A percentile compares a stretch with the other conserved stretches of the same genome.
phyloP scores from a whole-genome alignment of 2,113 vertebrate genomes.

The Nibea albiflora region DNA sequence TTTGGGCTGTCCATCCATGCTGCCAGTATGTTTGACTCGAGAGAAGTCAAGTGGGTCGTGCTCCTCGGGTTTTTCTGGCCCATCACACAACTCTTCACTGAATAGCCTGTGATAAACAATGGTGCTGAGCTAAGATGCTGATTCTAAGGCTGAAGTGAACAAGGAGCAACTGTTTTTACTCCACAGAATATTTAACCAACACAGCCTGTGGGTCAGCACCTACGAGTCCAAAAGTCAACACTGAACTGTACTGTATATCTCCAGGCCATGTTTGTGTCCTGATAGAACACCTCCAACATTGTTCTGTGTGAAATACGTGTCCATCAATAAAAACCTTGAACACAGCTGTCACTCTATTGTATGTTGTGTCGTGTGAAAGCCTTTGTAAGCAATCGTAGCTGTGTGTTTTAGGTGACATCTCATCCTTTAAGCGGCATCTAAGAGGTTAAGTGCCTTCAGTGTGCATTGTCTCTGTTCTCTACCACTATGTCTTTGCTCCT shows the following conservation, averaged over 20 bases:
- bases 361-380: constrained; percentile 34
- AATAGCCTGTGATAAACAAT: constrained; percentile 38
- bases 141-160: constrained; percentile 21
- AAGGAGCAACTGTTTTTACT: constrained; percentile 19
- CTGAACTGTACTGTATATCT: constrained; percentile 46
- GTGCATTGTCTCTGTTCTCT: constrained; percentile 11
- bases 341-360: constrained; percentile 1
- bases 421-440: constrained; percentile 1
- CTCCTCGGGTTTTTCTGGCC: constrained; percentile 36
- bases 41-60: constrained; percentile 27
- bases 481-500: not conserved
- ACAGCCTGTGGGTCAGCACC: constrained; percentile 39
- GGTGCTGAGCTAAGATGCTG: constrained; percentile 59
- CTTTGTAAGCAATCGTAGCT: not conserved
- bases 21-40: constrained; percentile 28
- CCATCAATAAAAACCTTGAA: constrained; percentile 65
- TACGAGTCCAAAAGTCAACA: constrained; percentile 19
- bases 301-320: constrained; percentile 44
- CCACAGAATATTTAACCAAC: constrained; percentile 19
- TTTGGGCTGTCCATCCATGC: constrained; percentile 17
- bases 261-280: constrained; percentile 7
- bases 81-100: constrained; percentile 8
- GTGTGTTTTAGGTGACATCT: constrained; percentile 11
- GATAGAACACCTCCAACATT: constrained; percentile 17
- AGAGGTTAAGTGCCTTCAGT: constrained; percentile 17